Evolutionary conservation across 2,888 invertebrate species (phyloP), one percentile per base, ranked within the genome.

Genomic region (Gastracanthus pulcherrimus): DNA sequence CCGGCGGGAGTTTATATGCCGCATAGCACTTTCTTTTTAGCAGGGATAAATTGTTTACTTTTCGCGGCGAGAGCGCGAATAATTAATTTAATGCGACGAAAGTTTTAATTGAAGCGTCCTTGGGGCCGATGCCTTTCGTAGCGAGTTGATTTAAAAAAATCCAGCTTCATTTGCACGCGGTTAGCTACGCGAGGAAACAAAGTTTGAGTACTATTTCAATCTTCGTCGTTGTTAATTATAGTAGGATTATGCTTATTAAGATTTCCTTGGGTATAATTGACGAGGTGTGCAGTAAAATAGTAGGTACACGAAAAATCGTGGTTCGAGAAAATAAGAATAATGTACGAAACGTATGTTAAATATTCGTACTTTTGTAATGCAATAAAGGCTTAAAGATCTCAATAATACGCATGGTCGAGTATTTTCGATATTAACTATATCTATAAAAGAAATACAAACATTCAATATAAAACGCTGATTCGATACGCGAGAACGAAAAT

Each of bases 21-120:
- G 45, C 23, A 36, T 11, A 6, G 51, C 11, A n/a, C 19, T 36
- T 34, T 55, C 36, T 36, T 55, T 71, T 55, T 13, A 19, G 67
- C 26, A 7, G 45, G 60, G 34, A 41, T 62, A 62, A 74, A 74
- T 62, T 41, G 72, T 74, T 74, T 74, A 31, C 72, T 60, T n/a
- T 36, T 31, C 26, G 3, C 2, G 13, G n/a, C n/a, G n/a, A 51
- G 67, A 58, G 76, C 60, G 69, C 19, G 60, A 76, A 69, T 76
- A 76, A 76, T 76, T 76, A 76, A 76, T 41, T 76, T 60, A 69
- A 76, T 76, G 58, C 58, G 69, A 45, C 19, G 60, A 45, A 76
- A 76, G 69, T 76, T 76, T 76, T 76, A 76, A 69, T 69, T 76
- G 58, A 62, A 45, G 69, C n/a, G 23, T 51, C 36, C 58, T 69